Evolutionary conservation across 2,888 invertebrate genomes (phyloP).

Genomic region (Dicyrtomina minuta): DNA sequence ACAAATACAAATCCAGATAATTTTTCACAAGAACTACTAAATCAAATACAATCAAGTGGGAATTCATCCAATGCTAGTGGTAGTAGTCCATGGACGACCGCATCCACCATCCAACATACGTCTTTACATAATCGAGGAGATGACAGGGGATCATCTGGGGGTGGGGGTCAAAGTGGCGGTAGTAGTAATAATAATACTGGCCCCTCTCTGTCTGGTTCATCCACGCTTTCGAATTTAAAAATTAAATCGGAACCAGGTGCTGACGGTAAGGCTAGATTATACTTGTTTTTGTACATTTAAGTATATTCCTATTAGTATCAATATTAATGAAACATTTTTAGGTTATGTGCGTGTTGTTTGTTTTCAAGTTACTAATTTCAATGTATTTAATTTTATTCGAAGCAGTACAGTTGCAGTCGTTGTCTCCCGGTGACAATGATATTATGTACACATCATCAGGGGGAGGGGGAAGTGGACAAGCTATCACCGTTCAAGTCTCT

Average conservation of each 20-base stretch:
- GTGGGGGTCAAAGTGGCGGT: slow-evolving; percentile 13
- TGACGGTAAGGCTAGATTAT: slow-evolving; percentile 21
- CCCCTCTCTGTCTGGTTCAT: background rate
- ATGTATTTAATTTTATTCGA: background rate
- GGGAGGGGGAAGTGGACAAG: slow-evolving; percentile 14
- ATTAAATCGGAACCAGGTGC: slow-evolving; percentile 35
- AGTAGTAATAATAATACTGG: slow-evolving; percentile 11
- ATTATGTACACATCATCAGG: slow-evolving; percentile 33
- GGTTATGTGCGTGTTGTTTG: background rate
- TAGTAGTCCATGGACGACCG: slow-evolving; percentile 20
- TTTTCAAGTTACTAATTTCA: background rate
- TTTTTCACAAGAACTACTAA: slow-evolving; percentile 35
- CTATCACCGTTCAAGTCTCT: slow-evolving; percentile 30
- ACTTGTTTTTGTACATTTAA: slow-evolving; percentile 3
- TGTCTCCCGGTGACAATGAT: slow-evolving; percentile 30
- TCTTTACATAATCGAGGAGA: slow-evolving; percentile 29
- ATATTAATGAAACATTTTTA: background rate
- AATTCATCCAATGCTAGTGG: slow-evolving; percentile 16
- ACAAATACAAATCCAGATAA: slow-evolving; percentile 25
- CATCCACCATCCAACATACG: slow-evolving; percentile 30
- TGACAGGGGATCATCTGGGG: slow-evolving; percentile 12
- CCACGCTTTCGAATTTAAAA: slow-evolving; percentile 23
- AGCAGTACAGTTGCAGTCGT: slow-evolving; percentile 31
- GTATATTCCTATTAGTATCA: background rate
- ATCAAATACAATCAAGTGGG: slow-evolving; percentile 28